Conservation (phyloP, 2,113 vertebrate genomes). For the Crotalus viridis region DNA sequence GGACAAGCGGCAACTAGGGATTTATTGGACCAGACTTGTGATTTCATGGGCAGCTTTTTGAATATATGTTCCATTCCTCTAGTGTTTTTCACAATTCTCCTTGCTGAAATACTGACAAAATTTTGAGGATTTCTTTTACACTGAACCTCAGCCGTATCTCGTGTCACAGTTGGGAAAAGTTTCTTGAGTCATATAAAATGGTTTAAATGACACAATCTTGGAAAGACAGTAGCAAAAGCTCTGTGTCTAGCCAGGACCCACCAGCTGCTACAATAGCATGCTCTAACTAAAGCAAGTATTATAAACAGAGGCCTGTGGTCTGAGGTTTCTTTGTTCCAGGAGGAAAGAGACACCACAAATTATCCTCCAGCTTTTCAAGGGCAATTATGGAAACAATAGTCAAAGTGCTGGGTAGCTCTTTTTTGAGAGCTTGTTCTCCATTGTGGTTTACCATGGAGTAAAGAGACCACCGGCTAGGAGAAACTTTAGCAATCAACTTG, state of each 20-base stretch:
- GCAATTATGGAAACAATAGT: constrained; percentile 11
- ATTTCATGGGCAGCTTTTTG: background rate
- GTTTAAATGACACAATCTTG: constrained; percentile 15
- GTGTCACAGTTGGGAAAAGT: constrained; percentile 25
- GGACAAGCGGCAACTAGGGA: background rate
- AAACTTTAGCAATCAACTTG: background rate
- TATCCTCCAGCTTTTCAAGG: constrained; percentile 18
- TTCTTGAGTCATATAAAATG: constrained; percentile 30
- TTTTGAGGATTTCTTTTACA: constrained; percentile 34
- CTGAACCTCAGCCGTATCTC: constrained; percentile 32
- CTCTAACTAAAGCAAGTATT: constrained; percentile 48
- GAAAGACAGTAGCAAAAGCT: constrained; percentile 30
- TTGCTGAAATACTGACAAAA: constrained; percentile 52
- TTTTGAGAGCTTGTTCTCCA: background rate
- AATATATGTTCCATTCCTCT: constrained; percentile 46
- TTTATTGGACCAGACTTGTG: background rate
- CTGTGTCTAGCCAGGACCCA: constrained; percentile 29
- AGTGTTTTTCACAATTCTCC: constrained; percentile 50
- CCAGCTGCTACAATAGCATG: constrained; percentile 20
- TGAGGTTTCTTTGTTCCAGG: constrained; percentile 45
- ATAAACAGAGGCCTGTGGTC: constrained; percentile 31
- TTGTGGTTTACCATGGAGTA: background rate
- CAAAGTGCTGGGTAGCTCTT: background rate
- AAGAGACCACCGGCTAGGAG: background rate
- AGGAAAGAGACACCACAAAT: constrained; percentile 42